phyloP scores from a whole-genome alignment of 2,797 vertebrate genomes.

The Sebastes variabilis region DNA sequence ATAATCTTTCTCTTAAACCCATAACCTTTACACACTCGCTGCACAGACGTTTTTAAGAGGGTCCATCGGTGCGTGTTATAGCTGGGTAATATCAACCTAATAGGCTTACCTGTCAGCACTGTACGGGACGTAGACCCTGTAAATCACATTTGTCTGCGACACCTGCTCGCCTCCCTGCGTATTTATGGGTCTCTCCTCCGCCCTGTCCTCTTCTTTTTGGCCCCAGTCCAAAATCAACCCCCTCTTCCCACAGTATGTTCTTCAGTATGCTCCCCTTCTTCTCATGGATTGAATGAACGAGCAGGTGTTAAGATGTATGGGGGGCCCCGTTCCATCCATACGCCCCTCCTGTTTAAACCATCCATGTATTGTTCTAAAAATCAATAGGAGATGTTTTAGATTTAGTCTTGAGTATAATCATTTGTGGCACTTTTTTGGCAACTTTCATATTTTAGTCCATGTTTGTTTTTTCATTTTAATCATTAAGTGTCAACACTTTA shows the following conservation, averaged over 20 bases:
- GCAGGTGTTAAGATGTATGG: slow-evolving; percentile 59
- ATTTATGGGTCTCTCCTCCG: slow-evolving; percentile 70
- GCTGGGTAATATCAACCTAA: slow-evolving; percentile 82
- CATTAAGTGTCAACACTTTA: not conserved
- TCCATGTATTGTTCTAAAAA: slow-evolving; percentile 26
- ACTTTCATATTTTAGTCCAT: not conserved
- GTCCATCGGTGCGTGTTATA: slow-evolving; percentile 74
- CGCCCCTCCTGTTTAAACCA: slow-evolving; percentile 34
- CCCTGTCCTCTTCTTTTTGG: slow-evolving; percentile 71
- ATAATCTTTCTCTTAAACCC: slow-evolving; percentile 52
- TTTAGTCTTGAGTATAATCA: not conserved
- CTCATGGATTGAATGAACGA: slow-evolving; percentile 62
- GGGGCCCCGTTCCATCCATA: not conserved
- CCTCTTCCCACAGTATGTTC: slow-evolving; percentile 60
- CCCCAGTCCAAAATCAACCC: slow-evolving; percentile 66
- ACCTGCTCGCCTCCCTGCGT: slow-evolving; percentile 65
- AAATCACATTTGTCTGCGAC: slow-evolving; percentile 79
- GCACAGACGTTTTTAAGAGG: slow-evolving; percentile 64
- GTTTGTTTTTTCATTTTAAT: not conserved
- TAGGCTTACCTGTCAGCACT: slow-evolving; percentile 83
- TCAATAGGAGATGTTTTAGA: not conserved
- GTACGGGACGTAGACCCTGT: slow-evolving; percentile 59
- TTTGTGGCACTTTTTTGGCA: not conserved
- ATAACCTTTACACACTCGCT: slow-evolving; percentile 52
- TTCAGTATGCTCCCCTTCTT: slow-evolving; percentile 39